phyloP scores from a whole-genome alignment of 1,140 invertebrate genomes.

The Drosophila orena region DNA sequence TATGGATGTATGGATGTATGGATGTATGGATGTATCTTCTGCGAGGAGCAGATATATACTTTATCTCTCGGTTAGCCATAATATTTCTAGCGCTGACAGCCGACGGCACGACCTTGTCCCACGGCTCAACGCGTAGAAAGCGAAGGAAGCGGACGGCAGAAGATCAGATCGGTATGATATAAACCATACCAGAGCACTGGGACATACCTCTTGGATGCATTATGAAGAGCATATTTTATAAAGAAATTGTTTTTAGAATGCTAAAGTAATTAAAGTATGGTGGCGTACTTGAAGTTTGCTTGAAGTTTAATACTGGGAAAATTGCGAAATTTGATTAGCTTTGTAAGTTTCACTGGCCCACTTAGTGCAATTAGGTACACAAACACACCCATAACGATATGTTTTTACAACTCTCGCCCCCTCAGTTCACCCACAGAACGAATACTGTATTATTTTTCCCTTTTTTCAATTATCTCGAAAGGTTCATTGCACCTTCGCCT shows the following conservation, averaged over 20 bases:
- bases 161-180: conserved; percentile 43
- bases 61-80: conserved; percentile 75
- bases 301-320: no score
- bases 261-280: neutral
- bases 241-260: neutral
- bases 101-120: conserved; percentile 75
- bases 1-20: no score
- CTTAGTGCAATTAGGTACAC: no score
- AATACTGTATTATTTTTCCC: no score
- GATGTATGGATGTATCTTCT: conserved; percentile 11
- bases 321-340: no score
- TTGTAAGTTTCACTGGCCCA: no score
- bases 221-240: conserved; percentile 1
- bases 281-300: no score
- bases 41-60: conserved; percentile 52
- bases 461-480: conserved; percentile 33
- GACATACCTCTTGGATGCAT: conserved; percentile 1
- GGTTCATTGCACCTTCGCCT: conserved; percentile 46
- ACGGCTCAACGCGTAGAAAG: conserved; percentile 73
- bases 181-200: conserved; percentile 18
- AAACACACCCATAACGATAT: no score
- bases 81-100: conserved; percentile 56
- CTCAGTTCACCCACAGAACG: no score
- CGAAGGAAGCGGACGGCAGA: conserved; percentile 45
- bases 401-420: no score